Evolutionary conservation across 2,797 vertebrate genomes (phyloP).

Genomic region (Semotilus atromaculatus): DNA sequence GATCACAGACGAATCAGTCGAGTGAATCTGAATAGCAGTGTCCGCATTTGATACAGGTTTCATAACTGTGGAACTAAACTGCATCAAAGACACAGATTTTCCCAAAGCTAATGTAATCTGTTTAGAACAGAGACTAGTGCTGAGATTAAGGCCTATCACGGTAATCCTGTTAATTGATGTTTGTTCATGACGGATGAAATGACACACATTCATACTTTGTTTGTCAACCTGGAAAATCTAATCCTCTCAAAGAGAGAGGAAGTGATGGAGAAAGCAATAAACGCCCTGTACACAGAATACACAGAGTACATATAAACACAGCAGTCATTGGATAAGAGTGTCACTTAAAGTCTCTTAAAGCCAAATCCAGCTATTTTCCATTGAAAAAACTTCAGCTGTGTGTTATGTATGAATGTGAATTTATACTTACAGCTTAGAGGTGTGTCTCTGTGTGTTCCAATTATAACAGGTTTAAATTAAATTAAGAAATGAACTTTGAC

Average conservation of each 20-base stretch:
- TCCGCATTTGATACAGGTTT: conserved; percentile 6
- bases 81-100: conserved; percentile 35
- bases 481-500: background rate
- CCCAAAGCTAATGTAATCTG: conserved; percentile 50
- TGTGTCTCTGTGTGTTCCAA: background rate
- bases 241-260: conserved; percentile 42
- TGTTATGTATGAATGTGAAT: background rate
- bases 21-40: conserved; percentile 4
- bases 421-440: background rate
- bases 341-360: background rate
- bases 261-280: conserved; percentile 3
- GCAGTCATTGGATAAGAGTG: background rate
- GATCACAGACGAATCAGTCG: conserved; percentile 6
- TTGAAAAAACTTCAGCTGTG: background rate
- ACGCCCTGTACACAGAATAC: background rate
- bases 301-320: background rate
- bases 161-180: conserved; percentile 55
- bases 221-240: conserved; percentile 26
- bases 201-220: conserved; percentile 2
- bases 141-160: conserved; percentile 48
- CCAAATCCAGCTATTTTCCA: background rate
- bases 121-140: conserved; percentile 32
- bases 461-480: background rate
- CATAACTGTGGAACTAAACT: conserved; percentile 14
- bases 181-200: conserved; percentile 13